Evolutionary conservation across 2,113 vertebrate species (phyloP).

Genomic region (Colistium nudipinnis): DNA sequence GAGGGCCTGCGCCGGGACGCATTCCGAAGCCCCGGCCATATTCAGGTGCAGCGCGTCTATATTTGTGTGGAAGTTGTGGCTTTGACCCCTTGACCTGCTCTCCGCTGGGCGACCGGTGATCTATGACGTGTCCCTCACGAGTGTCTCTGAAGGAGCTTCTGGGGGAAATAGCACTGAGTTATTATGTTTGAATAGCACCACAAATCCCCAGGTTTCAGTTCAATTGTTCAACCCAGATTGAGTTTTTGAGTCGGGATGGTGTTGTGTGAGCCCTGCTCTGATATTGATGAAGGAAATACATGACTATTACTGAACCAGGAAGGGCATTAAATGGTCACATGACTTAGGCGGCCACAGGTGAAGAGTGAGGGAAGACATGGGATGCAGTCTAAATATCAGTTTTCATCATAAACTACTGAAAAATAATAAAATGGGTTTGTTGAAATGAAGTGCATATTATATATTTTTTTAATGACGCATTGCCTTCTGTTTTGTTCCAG

Average conservation of each 20-base stretch:
- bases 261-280: not conserved
- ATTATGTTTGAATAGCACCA: constrained; percentile 12
- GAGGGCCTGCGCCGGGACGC: constrained; percentile 3
- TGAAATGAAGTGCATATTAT: not conserved
- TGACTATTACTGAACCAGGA: constrained; percentile 1
- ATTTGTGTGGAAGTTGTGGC: constrained; percentile 48
- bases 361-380: not conserved
- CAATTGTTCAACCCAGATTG: not conserved
- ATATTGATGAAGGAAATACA: constrained; percentile 1
- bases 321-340: constrained; percentile 4
- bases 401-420: not conserved
- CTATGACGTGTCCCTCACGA: constrained; percentile 2
- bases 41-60: constrained; percentile 31
- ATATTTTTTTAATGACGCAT: not conserved
- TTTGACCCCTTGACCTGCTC: constrained; percentile 41
- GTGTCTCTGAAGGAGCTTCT: constrained; percentile 2
- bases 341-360: not conserved
- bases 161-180: constrained; percentile 5
- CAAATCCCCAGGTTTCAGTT: constrained; percentile 9
- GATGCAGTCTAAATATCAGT: not conserved
- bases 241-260: not conserved
- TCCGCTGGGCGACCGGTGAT: constrained; percentile 13
- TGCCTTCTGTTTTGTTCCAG: not conserved
- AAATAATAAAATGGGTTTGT: not conserved
- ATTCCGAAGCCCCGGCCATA: constrained; percentile 20